Evolutionary conservation across 2,888 invertebrate genomes (phyloP).

Genomic region (Patella caerulea): DNA sequence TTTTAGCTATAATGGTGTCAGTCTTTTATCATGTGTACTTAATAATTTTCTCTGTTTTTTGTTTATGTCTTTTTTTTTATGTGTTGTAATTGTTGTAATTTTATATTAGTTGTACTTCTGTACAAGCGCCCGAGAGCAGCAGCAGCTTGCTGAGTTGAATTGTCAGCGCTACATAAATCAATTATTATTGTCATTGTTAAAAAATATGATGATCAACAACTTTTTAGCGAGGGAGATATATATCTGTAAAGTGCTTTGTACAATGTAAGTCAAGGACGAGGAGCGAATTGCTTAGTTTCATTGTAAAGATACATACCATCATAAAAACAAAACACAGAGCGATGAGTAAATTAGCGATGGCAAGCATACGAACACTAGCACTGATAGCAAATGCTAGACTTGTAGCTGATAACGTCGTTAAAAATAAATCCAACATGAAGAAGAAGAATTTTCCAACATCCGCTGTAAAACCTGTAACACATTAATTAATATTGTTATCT

Average conservation of each 20-base stretch:
- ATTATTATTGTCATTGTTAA: too few relatives aligned
- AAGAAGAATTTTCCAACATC: slow-evolving; percentile 63
- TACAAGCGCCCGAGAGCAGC: too few relatives aligned
- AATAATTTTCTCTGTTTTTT: too few relatives aligned
- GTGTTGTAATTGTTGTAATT: too few relatives aligned
- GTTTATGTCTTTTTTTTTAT: too few relatives aligned
- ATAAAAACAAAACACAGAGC: slow-evolving; percentile 68
- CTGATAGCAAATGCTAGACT: slow-evolving; percentile 66
- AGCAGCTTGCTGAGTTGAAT: too few relatives aligned
- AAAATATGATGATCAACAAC: too few relatives aligned
- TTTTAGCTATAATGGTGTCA: too few relatives aligned
- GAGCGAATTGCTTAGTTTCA: too few relatives aligned
- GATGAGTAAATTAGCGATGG: slow-evolving; percentile 66
- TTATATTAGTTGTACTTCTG: too few relatives aligned
- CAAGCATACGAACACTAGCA: slow-evolving; percentile 63
- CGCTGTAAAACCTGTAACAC: slow-evolving; percentile 53
- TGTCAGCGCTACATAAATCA: too few relatives aligned
- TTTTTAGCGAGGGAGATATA: neutral
- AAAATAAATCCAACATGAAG: slow-evolving; percentile 61
- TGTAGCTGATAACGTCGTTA: slow-evolving; percentile 68
- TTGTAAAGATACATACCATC: slow-evolving; percentile 61
- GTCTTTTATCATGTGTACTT: too few relatives aligned
- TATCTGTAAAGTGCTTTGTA: neutral
- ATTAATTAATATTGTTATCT: neutral
- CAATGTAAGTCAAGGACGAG: neutral